Percentiles rank a stretch among this genome's conserved stretches.
These are phyloP conservation scores for Agrochola macilenta DNA, from an alignment of 2,888 invertebrate genomes.

Conservation along the genomic window DNA sequence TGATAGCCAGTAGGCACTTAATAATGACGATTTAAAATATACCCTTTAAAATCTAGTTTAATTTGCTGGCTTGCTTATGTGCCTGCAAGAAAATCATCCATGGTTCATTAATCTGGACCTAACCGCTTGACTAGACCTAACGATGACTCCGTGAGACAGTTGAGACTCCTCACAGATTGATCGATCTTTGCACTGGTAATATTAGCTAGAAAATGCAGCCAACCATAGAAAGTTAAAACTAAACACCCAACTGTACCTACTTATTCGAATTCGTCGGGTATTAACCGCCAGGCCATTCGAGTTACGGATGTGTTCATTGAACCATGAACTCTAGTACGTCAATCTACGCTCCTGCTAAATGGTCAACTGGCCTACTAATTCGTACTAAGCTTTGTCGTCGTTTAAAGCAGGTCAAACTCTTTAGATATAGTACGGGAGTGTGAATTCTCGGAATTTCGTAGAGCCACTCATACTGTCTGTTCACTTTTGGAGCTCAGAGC, in stretches of 20 bases:
- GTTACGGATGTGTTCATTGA: constrained; percentile 49
- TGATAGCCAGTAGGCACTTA: neutral
- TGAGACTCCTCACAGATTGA: neutral
- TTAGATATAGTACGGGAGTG: neutral
- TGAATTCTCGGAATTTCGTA: neutral
- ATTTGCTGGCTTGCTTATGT: too few species aligned
- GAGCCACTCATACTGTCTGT: too few species aligned
- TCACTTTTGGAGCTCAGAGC: neutral
- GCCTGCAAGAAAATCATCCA: too few species aligned
- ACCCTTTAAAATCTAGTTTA: too few species aligned
- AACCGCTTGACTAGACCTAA: neutral
- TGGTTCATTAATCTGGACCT: neutral
- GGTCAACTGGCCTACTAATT: constrained; percentile 29
- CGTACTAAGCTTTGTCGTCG: constrained; percentile 12
- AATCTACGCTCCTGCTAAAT: constrained; percentile 36
- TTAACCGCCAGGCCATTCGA: constrained; percentile 45
- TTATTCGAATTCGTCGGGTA: constrained; percentile 17
- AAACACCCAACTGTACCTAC: constrained; percentile 9
- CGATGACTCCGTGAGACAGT: neutral
- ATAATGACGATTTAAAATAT: too few species aligned
- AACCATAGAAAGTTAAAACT: constrained; percentile 25
- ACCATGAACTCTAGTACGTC: constrained; percentile 46
- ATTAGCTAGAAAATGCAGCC: neutral
- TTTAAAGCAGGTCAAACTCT: constrained; percentile 5
- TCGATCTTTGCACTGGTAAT: neutral